These are phyloP conservation scores for Volucella bombylans DNA, from an alignment of 2,888 invertebrate genomes.

Conservation along the genomic window DNA sequence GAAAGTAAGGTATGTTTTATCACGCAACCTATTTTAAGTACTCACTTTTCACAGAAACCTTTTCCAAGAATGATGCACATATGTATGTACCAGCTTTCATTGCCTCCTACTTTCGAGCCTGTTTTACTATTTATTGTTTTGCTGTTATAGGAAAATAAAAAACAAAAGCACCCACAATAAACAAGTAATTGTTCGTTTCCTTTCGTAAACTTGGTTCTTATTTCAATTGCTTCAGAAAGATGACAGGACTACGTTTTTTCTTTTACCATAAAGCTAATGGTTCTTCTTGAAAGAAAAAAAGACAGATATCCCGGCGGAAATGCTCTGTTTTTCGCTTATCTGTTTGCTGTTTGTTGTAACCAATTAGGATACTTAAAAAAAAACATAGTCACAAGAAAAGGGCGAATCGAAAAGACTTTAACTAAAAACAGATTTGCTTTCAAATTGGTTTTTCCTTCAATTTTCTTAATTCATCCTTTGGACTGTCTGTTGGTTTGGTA, in stretches of 20 bases:
- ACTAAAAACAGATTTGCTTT: slow-evolving; percentile 10
- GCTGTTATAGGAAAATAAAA: no score
- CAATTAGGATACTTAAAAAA: not conserved
- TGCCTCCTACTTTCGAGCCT: no score
- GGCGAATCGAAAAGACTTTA: slow-evolving; percentile 10
- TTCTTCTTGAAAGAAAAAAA: not conserved
- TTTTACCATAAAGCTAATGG: not conserved
- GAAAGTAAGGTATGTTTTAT: no score
- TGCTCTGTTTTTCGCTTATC: no score
- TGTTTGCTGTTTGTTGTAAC: not conserved
- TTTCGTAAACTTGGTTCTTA: not conserved
- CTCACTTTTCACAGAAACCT: no score
- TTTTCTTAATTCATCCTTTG: slow-evolving; percentile 8
- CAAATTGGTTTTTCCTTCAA: slow-evolving; percentile 11
- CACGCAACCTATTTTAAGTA: no score
- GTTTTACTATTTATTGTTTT: no score
- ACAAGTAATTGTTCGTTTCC: no score
- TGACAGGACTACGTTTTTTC: not conserved
- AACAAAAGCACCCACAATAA: no score
- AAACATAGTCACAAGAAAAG: not conserved
- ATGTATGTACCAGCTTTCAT: no score
- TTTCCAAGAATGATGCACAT: no score
- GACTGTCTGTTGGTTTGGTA: not conserved
- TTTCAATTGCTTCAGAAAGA: not conserved
- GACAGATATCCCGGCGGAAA: not conserved